Base-by-base conservation (phyloP, 2,888 invertebrate species). In the Nomada fabriciana region DNA sequence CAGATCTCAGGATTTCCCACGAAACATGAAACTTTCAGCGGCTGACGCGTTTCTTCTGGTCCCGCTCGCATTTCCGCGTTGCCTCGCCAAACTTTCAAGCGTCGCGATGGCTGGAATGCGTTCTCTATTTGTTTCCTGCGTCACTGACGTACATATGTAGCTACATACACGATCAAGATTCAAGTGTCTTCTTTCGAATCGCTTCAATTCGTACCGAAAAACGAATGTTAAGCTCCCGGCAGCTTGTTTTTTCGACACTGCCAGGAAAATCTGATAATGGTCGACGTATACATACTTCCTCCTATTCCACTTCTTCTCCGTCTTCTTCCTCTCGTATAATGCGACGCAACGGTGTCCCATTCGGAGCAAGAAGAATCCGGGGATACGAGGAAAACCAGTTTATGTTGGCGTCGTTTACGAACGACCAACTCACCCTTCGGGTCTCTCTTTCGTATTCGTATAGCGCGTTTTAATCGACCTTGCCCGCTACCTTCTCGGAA, bases 381-480 rank as follows among this genome's bases (percentile, higher is more conserved):
- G 64, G 67, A 72, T 47, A 73, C 68, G 61, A 65, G 68, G 77
- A 73, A 75, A 84, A 84, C 85, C 84, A 79, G 85, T 84, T 85
- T 75, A 69, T 36, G 59, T 60, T 69, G 55, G 65, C 69, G 67
- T 67, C 64, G 71, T 83, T 73, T 73, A 42, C 63, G 61, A 73
- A 23, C 61, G 10, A 67, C 4, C 60, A 67, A 61, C 73, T 70
- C 81, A 69, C 84, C 78, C 84, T 83, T 75, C 80, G 65, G 15
- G 42, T 71, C 59, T 67, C 60, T 77, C 72, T 71, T 77, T 72
- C 69, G 72, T 78, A 78, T 76, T 85, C 78, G 65, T 59, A 50
- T 9, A 63, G 20, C 76, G 84, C 65, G 73, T 60, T 76, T 79
- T 64, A 50, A 76, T 74, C 71, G 74, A 57, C 81, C 82, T 81